phyloP scores from a whole-genome alignment of 2,888 invertebrate species.

The Pasiphila rectangulata region DNA sequence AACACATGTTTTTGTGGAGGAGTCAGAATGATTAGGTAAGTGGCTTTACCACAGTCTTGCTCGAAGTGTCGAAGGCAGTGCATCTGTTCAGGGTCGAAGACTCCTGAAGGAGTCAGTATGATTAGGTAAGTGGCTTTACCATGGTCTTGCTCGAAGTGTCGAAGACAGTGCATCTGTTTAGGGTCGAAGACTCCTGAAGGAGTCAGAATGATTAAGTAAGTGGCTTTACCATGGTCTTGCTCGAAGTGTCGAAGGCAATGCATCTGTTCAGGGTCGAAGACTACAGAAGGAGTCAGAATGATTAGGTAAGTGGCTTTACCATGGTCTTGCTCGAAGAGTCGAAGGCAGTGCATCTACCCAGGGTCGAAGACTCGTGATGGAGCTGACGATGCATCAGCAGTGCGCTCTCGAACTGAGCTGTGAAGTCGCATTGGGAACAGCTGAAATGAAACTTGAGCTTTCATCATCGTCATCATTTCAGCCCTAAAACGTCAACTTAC shows the following conservation, averaged over 20 bases:
- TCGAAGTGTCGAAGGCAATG: constrained; percentile 20
- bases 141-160: no score
- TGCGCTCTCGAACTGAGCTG: constrained; percentile 64
- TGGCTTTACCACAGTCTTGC: no score
- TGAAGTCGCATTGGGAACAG: constrained; percentile 65
- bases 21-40: no score
- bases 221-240: neutral
- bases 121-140: no score
- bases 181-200: no score
- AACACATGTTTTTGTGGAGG: no score
- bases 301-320: neutral
- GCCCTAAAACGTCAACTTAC: no score
- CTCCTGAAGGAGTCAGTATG: no score
- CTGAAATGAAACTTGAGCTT: constrained; percentile 46
- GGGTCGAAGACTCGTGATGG: constrained; percentile 45
- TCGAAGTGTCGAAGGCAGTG: no score
- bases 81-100: no score
- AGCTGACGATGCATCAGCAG: constrained; percentile 65
- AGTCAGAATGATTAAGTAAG: neutral
- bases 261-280: constrained; percentile 15
- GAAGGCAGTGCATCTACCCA: constrained; percentile 21
- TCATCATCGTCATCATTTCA: no score
- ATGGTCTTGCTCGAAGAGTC: constrained; percentile 8
- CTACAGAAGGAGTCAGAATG: constrained; percentile 12
- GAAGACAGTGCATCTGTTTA: no score